phyloP scores from a whole-genome alignment of 1,140 invertebrate species.

The Habropoda laboriosa region DNA sequence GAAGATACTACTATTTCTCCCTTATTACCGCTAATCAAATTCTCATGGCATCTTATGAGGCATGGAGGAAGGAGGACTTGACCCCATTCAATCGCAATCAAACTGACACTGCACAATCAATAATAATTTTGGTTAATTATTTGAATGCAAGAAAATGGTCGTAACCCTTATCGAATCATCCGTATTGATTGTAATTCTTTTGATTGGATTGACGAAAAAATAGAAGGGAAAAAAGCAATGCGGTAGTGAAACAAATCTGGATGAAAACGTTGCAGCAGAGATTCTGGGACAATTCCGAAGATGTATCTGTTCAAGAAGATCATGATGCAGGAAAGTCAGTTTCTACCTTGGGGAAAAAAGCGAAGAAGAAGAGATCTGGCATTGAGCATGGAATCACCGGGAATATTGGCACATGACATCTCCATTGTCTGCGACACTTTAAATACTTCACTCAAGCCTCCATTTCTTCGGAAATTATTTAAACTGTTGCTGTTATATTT shows the following conservation, averaged over 20 bases:
- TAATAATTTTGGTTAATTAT: conserved; percentile 42
- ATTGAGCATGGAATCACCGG: conserved; percentile 32
- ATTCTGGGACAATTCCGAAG: not conserved
- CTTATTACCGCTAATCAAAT: conserved; percentile 28
- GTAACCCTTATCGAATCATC: not conserved
- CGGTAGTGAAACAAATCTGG: not conserved
- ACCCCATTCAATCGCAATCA: conserved; percentile 48
- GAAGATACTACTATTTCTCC: conserved; percentile 15
- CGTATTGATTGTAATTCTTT: conserved; percentile 9
- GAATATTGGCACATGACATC: conserved; percentile 34
- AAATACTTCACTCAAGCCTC: conserved; percentile 26
- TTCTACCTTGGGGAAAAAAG: conserved; percentile 9
- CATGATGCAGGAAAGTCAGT: not conserved
- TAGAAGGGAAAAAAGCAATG: not conserved
- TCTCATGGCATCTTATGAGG: conserved; percentile 28
- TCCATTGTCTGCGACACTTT: conserved; percentile 28
- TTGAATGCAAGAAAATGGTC: conserved; percentile 8
- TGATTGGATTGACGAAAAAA: no score
- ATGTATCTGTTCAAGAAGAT: conserved; percentile 25
- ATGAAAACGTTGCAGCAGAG: not conserved
- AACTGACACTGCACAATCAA: conserved; percentile 36
- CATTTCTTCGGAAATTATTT: conserved; percentile 15
- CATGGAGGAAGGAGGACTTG: conserved; percentile 45
- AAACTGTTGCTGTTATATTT: not conserved
- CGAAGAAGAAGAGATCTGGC: conserved; percentile 20